Evolutionary conservation across 1,140 invertebrate genomes (phyloP), one percentile per base, ranked within the genome.

Genomic region (Triops cancriformis): DNA sequence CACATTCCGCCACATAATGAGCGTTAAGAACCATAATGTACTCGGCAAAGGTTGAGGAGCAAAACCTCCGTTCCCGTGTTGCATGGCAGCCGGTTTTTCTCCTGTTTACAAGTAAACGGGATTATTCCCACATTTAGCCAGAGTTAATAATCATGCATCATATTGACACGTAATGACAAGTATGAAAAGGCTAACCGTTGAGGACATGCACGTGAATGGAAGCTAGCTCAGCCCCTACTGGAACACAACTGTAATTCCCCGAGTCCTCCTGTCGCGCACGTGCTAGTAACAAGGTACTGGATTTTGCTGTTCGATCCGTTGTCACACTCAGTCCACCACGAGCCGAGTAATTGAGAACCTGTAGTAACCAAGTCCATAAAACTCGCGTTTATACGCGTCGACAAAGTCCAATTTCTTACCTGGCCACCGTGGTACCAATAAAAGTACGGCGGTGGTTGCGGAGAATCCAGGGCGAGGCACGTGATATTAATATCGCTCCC

Each of bases 401-500:
- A 37, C 92, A 94, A 37, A 37, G 85, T 94, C 92, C 83, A 94
- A 94, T 85, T 94, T 93, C 9, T 94, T 91, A 26, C 94, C 88
- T 14, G 89, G 87, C 41, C 88, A 37, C 93, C 93, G 82, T 94
- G 93, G 83, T 93, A 93, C 93, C 92, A 94, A 80, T 89, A 85
- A 18, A 91, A 89, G 81, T 90, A 91, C 73, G 91, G 91, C 28
- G 91, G 92, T 26, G 92, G 92, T 78, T 91, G 92, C 72, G 92
- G 93, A 84, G 94, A 92, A 72, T 93, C 90, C 84, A 94, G 95
- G 79, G 95, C 93, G 41, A 92, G 91, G 85, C 94, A 95, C 42
- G 92, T 94, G 81, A 96, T 86, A 80, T 92, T 94, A 87, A 95
- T 95, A 77, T 93, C 94, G 85, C 93, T 94, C 80, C 94, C 93